Evolutionary conservation across 2,797 vertebrate genomes (phyloP).

Genomic region (Bradypus variegatus): DNA sequence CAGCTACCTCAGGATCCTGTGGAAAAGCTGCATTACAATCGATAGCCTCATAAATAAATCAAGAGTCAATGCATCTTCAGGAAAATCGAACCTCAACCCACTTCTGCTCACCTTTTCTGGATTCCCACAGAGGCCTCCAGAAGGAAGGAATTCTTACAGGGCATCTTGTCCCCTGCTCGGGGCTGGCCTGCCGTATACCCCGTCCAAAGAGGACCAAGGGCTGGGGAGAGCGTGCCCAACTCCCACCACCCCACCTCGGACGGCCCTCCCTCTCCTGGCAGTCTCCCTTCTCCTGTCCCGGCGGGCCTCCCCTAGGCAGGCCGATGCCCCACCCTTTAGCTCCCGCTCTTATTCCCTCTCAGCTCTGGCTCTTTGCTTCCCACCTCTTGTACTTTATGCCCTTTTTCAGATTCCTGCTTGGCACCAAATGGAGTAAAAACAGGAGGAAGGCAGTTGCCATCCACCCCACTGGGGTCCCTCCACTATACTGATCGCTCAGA

Average conservation of each 20-base stretch:
- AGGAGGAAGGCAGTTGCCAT: not conserved
- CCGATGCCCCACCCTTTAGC: too few species aligned
- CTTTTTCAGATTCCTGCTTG: not conserved
- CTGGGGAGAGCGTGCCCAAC: not conserved
- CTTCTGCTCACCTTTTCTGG: constrained; percentile 39
- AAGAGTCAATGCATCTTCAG: constrained; percentile 52
- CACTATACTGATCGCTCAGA: not conserved
- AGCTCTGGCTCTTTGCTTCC: not conserved
- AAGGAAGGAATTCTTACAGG: not conserved
- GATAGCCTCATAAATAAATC: constrained; percentile 66
- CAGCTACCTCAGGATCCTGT: constrained; percentile 36
- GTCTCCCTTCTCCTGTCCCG: not conserved
- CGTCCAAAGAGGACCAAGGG: not conserved
- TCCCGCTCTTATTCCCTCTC: not conserved
- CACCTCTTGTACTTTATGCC: not conserved
- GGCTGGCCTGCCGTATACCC: not conserved
- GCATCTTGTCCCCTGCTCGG: not conserved
- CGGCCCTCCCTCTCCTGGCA: not conserved
- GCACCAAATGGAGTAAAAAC: not conserved
- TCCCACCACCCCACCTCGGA: not conserved
- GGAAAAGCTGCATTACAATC: constrained; percentile 68
- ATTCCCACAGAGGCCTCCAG: constrained; percentile 27
- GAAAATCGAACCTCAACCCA: constrained; percentile 52
- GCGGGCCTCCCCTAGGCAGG: not conserved
- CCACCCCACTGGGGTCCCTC: not conserved